phyloP scores from a whole-genome alignment of 2,888 invertebrate genomes.

The Miltochrista miniata region DNA sequence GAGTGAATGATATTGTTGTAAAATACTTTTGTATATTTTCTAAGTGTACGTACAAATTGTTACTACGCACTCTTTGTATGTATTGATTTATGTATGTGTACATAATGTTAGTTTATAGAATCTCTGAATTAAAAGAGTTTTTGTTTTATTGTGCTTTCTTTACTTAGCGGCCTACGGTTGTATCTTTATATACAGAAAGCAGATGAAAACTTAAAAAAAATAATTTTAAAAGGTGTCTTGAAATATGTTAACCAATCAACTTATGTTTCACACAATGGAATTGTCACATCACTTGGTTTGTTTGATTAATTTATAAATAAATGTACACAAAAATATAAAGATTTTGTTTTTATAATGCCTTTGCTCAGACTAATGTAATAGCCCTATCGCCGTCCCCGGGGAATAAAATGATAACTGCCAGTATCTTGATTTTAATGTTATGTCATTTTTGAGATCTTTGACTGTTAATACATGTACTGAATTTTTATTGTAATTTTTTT shows the following conservation, averaged over 20 bases:
- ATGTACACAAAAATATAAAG: conserved; percentile 20
- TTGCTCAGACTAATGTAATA: too few species aligned
- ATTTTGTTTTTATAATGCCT: too few species aligned
- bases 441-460: too few species aligned
- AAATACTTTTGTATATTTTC: conserved; percentile 20
- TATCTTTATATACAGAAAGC: conserved; percentile 13
- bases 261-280: conserved; percentile 18
- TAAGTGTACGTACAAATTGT: conserved; percentile 35
- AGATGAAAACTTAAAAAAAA: too few species aligned
- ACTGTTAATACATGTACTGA: too few species aligned
- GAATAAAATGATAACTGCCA: too few species aligned
- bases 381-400: too few species aligned
- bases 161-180: conserved; percentile 12
- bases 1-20: conserved; percentile 11
- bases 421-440: too few species aligned
- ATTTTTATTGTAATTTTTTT: too few species aligned
- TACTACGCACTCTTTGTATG: conserved; percentile 24
- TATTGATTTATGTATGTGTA: conserved; percentile 25
- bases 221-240: conserved; percentile 14
- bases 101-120: conserved; percentile 31
- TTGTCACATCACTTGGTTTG: conserved; percentile 26
- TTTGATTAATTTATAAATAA: conserved; percentile 38
- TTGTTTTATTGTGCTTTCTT: conserved; percentile 24
- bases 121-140: conserved; percentile 30
- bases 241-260: conserved; percentile 20